Base-by-base conservation (phyloP, 2,113 vertebrate species). In the Arenaria interpres region DNA sequence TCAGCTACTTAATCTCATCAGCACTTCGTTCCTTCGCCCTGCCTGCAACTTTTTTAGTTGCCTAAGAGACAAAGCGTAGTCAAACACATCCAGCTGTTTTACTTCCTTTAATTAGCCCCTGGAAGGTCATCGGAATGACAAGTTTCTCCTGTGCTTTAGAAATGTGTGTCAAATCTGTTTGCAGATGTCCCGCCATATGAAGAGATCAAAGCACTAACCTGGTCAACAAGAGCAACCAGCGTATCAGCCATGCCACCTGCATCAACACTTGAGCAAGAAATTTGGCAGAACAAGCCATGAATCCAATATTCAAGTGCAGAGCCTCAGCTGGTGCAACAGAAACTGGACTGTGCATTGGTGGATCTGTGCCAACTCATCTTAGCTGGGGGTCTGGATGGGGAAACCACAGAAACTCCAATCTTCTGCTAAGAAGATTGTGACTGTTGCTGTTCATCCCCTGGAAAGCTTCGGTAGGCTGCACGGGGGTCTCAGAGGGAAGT, bases 1-100 rank as follows among this genome's bases (percentile, higher is more conserved):
- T 82, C 75, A 85, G 84, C 45, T 69, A 85, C 79, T 91, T 93
- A 56, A 81, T 54, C 87, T 85, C 93, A 81, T 59, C 48, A 77
- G 64, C 59, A 64, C 15, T 79, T 81, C 2, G 18, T 68, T 88
- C 50, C 32, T 27, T 68, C 59, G 64, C 45, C 53, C 69, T 92
- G 59, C 53, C 59, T n/a, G 28, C n/a, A 59, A 48, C 39, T 88
- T 71, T 69, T 15, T 25, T 21, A 64, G 79, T 85, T 93, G 84
- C 79, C 87, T 85, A 73, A 88, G 90, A 85, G 75, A 90, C 75
- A 85, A 84, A 81, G 59, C 59, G 28, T 3, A 60, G 56, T 78
- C 69, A 85, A 85, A 88, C 64, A 88, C 74, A 63, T 85, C 64
- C 90, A 90, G 87, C 67, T 94, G 83, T 41, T 94, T 77, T 50